Percentiles rank a stretch among this genome's conserved stretches.
Evolutionary conservation across 2,113 vertebrate genomes (phyloP).

Genomic region (Capreolus pygargus): DNA sequence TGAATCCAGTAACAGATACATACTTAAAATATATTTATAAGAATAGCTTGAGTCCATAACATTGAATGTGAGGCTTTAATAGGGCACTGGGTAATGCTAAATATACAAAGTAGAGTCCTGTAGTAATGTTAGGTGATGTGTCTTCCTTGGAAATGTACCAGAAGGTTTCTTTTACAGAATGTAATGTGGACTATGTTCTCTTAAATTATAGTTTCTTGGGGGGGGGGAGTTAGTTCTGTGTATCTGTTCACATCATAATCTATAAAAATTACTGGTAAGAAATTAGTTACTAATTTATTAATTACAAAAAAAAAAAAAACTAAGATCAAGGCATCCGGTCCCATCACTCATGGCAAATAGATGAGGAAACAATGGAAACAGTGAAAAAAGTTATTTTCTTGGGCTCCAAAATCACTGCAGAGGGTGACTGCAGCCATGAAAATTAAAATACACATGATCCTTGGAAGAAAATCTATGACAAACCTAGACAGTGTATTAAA

Average conservation of each 20-base stretch:
- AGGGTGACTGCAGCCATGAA: neutral
- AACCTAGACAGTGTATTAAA: neutral
- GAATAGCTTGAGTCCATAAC: neutral
- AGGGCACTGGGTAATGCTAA: neutral
- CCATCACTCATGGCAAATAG: neutral
- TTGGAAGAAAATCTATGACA: neutral
- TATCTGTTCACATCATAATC: neutral
- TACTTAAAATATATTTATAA: neutral
- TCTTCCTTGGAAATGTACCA: neutral
- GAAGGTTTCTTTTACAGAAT: neutral
- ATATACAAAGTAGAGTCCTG: neutral
- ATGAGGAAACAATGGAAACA: neutral
- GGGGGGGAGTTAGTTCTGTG: fast-evolving
- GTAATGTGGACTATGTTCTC: neutral
- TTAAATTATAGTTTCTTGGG: neutral
- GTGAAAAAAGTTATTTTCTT: neutral
- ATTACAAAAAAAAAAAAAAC: neutral
- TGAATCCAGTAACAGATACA: neutral
- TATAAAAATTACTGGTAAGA: neutral
- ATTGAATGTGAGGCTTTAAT: neutral
- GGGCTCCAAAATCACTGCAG: neutral
- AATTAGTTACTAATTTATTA: neutral
- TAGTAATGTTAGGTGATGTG: neutral
- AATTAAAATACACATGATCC: neutral
- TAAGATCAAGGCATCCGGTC: neutral